Conservation (phyloP, 2,113 vertebrate genomes). For the Phalacrocorax carbo region DNA sequence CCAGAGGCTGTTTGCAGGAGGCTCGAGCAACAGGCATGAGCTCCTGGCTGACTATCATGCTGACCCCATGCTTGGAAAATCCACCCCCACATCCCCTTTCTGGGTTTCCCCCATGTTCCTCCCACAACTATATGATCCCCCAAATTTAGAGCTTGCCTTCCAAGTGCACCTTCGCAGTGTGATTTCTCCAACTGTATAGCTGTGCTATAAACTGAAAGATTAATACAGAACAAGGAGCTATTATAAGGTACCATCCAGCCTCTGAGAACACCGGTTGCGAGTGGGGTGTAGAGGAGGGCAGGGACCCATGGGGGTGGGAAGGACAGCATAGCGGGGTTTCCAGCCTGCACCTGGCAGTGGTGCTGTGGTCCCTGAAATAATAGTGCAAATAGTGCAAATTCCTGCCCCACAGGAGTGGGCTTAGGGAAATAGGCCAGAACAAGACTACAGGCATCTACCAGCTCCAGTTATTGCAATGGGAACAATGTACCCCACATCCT, state of each 20-base stretch:
- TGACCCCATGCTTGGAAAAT: neutral
- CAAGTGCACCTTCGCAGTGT: rapidly evolving
- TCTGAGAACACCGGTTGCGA: neutral
- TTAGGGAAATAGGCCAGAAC: neutral
- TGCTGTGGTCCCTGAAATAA: neutral
- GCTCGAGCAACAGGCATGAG: neutral
- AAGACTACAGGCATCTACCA: neutral
- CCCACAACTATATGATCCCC: neutral
- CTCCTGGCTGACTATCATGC: rapidly evolving
- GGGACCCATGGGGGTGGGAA: neutral
- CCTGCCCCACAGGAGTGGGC: neutral
- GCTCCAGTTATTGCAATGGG: neutral
- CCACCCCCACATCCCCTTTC: neutral
- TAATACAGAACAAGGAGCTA: neutral
- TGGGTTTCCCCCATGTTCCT: neutral
- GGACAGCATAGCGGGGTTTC: neutral
- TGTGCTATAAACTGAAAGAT: neutral
- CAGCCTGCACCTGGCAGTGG: too few species aligned
- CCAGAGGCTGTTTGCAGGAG: neutral
- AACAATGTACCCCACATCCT: neutral
- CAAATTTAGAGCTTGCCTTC: neutral
- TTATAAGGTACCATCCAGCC: neutral
- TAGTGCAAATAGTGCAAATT: neutral
- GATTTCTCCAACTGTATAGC: rapidly evolving
- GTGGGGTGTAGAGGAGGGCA: neutral